phyloP scores from a whole-genome alignment of 2,888 invertebrate species.

The Monochamus alternatus region DNA sequence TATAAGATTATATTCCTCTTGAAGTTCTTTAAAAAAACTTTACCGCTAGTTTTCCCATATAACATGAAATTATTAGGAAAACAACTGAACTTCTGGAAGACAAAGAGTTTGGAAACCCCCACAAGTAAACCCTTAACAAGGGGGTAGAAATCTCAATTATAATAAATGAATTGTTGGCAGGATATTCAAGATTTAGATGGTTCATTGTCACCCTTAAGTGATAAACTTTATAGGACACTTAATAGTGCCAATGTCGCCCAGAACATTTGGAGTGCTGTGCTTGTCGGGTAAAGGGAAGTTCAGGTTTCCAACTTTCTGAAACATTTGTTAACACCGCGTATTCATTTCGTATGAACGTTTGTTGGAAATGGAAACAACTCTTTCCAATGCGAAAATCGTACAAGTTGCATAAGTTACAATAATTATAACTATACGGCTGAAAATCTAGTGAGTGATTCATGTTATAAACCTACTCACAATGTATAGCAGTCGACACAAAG shows the following conservation, averaged over 20 bases:
- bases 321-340: constrained; percentile 46
- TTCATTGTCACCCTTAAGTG: constrained; percentile 47
- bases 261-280: constrained; percentile 38
- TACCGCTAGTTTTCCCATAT: no score
- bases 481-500: no score
- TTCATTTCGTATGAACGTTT: constrained; percentile 2
- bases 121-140: not conserved
- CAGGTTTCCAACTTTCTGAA: constrained; percentile 42
- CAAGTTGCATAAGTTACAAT: no score
- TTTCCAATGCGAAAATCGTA: no score
- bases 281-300: constrained; percentile 48
- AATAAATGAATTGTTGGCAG: constrained; percentile 27
- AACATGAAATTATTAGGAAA: not conserved
- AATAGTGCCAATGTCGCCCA: constrained; percentile 48
- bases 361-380: not conserved
- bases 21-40: no score
- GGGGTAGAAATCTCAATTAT: constrained; percentile 24
- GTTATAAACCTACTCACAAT: no score
- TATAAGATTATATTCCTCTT: no score
- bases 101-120: not conserved
- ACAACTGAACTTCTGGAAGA: not conserved
- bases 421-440: no score
- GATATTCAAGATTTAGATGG: constrained; percentile 33
- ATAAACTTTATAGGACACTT: constrained; percentile 55
- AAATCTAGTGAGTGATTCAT: no score